Conservation (phyloP, 2,113 vertebrate species). For the Nothobranchius kuhntae region DNA sequence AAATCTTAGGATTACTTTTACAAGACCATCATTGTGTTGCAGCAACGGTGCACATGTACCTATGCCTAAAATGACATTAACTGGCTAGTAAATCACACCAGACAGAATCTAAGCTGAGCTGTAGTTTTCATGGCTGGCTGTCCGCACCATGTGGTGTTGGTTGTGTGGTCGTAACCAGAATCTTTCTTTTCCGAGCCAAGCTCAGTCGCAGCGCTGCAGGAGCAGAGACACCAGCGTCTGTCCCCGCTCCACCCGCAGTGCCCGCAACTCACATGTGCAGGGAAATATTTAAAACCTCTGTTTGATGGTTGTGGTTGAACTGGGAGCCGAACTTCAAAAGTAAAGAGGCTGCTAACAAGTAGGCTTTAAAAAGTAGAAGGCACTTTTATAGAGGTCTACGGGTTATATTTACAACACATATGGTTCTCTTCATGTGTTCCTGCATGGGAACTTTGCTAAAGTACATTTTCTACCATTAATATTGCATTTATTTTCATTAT, state of each 20-base stretch:
- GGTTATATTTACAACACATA: background rate
- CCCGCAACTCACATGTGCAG: slow-evolving; percentile 38
- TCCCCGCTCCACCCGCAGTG: slow-evolving; percentile 43
- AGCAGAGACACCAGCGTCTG: slow-evolving; percentile 16
- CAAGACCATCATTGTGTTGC: background rate
- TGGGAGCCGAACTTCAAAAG: slow-evolving; percentile 7
- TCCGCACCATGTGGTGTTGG: slow-evolving; percentile 44
- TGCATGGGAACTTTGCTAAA: too few species aligned
- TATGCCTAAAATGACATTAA: background rate
- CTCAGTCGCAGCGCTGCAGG: slow-evolving; percentile 41
- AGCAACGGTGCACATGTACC: background rate
- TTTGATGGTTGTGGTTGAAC: slow-evolving; percentile 29
- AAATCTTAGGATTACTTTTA: slow-evolving; percentile 10
- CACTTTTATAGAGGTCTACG: background rate
- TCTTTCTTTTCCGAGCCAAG: slow-evolving; percentile 53
- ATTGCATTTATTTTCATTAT: too few species aligned
- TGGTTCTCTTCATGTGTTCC: background rate
- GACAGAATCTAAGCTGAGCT: slow-evolving; percentile 13
- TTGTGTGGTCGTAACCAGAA: slow-evolving; percentile 41
- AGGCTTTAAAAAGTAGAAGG: slow-evolving; percentile 1
- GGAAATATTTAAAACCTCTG: slow-evolving; percentile 18
- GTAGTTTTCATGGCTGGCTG: slow-evolving; percentile 47
- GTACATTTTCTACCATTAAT: too few species aligned
- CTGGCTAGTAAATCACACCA: slow-evolving; percentile 18
- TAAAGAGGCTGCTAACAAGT: background rate